phyloP scores from a whole-genome alignment of 2,113 vertebrate genomes.

The Chloebia gouldiae region DNA sequence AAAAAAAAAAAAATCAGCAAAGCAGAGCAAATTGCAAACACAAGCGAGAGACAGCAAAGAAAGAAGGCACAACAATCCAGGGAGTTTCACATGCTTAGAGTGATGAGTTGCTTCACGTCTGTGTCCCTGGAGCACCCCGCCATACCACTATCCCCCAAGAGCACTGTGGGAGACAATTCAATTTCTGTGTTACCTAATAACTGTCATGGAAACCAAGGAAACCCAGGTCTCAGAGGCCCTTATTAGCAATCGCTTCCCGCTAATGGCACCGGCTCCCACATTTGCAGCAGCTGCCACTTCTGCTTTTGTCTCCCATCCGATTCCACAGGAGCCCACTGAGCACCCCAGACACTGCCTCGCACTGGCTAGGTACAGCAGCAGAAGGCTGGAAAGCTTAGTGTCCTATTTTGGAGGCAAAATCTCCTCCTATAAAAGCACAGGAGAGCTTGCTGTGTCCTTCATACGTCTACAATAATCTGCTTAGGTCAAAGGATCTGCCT shows the following conservation, averaged over 20 bases:
- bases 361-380: slow-evolving; percentile 72
- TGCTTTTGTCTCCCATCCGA: slow-evolving; percentile 57
- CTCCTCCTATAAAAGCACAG: slow-evolving; percentile 68
- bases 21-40: slow-evolving; percentile 6
- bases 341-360: slow-evolving; percentile 42
- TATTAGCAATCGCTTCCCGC: slow-evolving; percentile 65
- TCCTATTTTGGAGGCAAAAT: slow-evolving; percentile 79
- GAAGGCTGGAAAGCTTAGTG: slow-evolving; percentile 76
- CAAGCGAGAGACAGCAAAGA: not conserved
- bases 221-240: slow-evolving; percentile 70
- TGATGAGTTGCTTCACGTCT: slow-evolving; percentile 53
- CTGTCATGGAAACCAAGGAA: slow-evolving; percentile 80
- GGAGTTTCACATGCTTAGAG: slow-evolving; percentile 31
- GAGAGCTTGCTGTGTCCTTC: slow-evolving; percentile 69
- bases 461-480: slow-evolving; percentile 71
- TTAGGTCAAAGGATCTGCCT: slow-evolving; percentile 78
- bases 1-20: not conserved
- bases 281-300: slow-evolving; percentile 58
- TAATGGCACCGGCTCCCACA: slow-evolving; percentile 63
- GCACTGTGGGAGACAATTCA: slow-evolving; percentile 74
- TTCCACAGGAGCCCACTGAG: slow-evolving; percentile 48
- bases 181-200: slow-evolving; percentile 79
- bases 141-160: slow-evolving; percentile 30
- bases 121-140: slow-evolving; percentile 46
- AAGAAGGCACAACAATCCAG: slow-evolving; percentile 45